Conservation (phyloP, 2,797 vertebrate genomes). For the Paguma larvata region DNA sequence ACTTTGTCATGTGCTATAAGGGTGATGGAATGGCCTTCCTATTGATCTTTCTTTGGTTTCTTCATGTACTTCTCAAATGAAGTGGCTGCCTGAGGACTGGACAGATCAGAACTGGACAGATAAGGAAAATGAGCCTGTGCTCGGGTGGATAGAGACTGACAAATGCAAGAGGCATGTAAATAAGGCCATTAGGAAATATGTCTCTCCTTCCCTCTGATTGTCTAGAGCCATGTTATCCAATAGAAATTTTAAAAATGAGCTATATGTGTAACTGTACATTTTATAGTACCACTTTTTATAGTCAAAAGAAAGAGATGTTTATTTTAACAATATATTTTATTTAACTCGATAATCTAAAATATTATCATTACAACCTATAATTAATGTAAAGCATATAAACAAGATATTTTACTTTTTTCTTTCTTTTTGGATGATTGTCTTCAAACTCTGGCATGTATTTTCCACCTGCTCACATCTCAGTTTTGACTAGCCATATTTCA, state of each 20-base stretch:
- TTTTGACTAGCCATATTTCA: neutral
- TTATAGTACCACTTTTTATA: neutral
- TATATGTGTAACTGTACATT: neutral
- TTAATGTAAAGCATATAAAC: slow-evolving; percentile 46
- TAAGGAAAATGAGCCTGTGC: neutral
- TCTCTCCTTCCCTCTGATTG: neutral
- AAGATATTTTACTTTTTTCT: neutral
- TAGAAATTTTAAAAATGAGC: neutral
- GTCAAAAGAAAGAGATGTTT: neutral
- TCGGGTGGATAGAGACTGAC: neutral
- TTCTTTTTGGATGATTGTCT: neutral
- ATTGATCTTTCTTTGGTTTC: neutral
- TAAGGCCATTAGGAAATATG: neutral
- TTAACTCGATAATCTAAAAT: neutral
- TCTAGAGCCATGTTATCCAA: neutral
- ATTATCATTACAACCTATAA: neutral
- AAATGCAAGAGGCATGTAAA: neutral
- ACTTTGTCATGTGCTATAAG: neutral
- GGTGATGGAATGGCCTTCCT: neutral
- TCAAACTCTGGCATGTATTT: neutral
- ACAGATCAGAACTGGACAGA: neutral
- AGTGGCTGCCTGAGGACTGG: neutral
- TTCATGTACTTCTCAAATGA: neutral
- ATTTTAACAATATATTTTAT: slow-evolving; percentile 6
- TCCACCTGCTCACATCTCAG: neutral